These are phyloP conservation scores for Cynocephalus volans DNA, from an alignment of 2,113 vertebrate species.

Conservation along the genomic window DNA sequence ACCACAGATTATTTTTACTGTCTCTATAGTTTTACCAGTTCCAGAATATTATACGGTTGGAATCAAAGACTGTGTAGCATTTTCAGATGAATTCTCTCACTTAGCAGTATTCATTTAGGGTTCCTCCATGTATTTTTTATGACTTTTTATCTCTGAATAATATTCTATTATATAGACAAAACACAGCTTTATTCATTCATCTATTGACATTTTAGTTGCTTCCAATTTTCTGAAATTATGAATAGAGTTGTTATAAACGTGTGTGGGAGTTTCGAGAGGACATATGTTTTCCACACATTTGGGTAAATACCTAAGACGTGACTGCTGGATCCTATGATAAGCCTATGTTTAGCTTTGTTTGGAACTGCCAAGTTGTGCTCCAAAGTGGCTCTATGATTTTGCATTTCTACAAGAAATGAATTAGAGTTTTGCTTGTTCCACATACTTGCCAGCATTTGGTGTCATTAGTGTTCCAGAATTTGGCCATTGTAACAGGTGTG, in stretches of 20 bases:
- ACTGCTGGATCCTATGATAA: neutral
- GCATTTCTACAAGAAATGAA: neutral
- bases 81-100: neutral
- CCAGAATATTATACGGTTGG: neutral
- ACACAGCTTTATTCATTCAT: neutral
- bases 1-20: neutral
- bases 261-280: neutral
- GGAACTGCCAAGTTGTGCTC: neutral
- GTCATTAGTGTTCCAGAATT: neutral
- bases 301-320: neutral
- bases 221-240: neutral
- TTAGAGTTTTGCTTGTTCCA: neutral
- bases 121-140: neutral
- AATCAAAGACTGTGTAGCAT: neutral
- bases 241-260: neutral
- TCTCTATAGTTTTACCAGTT: neutral
- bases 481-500: neutral
- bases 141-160: neutral
- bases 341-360: neutral
- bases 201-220: neutral
- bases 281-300: neutral
- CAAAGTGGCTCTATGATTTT: neutral
- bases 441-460: neutral
- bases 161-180: neutral
- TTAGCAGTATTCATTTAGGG: neutral